Evolutionary conservation across 2,113 vertebrate species (phyloP).

Genomic region (Hassar affinis): DNA sequence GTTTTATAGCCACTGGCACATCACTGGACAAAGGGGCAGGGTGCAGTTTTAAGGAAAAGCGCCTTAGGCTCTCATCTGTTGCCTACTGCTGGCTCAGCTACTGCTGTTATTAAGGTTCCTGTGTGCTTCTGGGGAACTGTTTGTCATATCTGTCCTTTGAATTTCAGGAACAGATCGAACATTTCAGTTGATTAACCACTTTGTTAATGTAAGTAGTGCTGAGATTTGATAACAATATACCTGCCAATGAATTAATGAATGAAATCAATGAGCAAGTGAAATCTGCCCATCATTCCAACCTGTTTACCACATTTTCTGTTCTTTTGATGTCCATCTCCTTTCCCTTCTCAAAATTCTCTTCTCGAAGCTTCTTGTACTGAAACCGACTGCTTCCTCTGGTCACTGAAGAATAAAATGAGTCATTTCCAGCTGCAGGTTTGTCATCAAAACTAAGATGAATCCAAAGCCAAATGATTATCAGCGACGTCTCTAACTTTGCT

Average conservation of each 20-base stretch:
- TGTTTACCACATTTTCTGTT: neutral
- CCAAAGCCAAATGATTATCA: slow-evolving; percentile 39
- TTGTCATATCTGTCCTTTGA: neutral
- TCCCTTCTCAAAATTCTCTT: neutral
- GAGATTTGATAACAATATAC: neutral
- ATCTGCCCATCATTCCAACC: no score
- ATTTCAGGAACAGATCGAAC: neutral
- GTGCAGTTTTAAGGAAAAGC: slow-evolving; percentile 34
- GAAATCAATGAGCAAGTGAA: no score
- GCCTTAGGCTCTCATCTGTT: slow-evolving; percentile 18
- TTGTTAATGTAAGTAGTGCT: neutral
- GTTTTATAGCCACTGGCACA: slow-evolving; percentile 24
- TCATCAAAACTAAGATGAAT: slow-evolving; percentile 36
- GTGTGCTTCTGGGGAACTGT: neutral
- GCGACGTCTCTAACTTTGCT: slow-evolving; percentile 36
- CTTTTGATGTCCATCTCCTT: neutral
- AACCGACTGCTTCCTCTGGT: neutral
- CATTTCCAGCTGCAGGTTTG: slow-evolving; percentile 29
- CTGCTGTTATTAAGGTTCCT: neutral
- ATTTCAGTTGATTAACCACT: neutral
- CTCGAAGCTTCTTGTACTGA: neutral
- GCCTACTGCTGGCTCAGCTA: slow-evolving; percentile 25
- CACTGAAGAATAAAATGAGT: slow-evolving; percentile 31
- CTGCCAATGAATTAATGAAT: no score
- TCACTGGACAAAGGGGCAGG: slow-evolving; percentile 15